Conservation (phyloP, 2,888 invertebrate genomes). For the Lordiphosa fenestrarum region DNA sequence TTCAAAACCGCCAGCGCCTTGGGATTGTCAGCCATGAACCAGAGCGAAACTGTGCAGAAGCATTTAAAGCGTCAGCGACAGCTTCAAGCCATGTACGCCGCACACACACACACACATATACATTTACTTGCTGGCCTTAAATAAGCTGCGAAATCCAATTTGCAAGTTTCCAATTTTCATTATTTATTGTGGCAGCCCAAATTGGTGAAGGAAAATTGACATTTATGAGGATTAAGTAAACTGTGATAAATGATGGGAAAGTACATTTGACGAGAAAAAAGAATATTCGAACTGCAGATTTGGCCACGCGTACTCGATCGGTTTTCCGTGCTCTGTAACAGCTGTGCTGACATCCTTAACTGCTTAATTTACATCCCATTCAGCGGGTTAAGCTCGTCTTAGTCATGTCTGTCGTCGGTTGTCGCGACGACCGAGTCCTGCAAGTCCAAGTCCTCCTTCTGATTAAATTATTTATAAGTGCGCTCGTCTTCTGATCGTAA, state of each 20-base stretch:
- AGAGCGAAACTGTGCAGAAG: conserved; percentile 7
- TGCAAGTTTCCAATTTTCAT: conserved; percentile 45
- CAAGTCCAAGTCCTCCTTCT: no score
- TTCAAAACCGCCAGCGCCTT: conserved; percentile 40
- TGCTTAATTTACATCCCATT: no score
- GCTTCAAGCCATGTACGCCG: conserved; percentile 26
- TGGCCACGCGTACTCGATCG: no score
- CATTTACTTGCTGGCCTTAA: neutral
- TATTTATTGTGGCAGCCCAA: conserved; percentile 33
- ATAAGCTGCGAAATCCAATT: conserved; percentile 38
- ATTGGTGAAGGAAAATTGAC: conserved; percentile 4
- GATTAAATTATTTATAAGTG: no score
- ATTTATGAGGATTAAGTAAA: neutral
- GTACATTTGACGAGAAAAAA: no score
- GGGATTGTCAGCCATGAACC: conserved; percentile 24
- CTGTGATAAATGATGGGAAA: neutral
- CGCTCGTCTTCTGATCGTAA: no score
- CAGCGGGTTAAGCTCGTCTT: no score
- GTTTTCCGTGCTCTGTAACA: no score
- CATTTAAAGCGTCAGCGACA: conserved; percentile 9
- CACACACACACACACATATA: neutral
- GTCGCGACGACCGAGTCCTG: no score
- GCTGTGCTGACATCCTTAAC: no score
- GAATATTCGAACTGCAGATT: no score
- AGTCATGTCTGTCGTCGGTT: no score